phyloP scores from a whole-genome alignment of 2,888 invertebrate species.

The Uropetala carovei region DNA sequence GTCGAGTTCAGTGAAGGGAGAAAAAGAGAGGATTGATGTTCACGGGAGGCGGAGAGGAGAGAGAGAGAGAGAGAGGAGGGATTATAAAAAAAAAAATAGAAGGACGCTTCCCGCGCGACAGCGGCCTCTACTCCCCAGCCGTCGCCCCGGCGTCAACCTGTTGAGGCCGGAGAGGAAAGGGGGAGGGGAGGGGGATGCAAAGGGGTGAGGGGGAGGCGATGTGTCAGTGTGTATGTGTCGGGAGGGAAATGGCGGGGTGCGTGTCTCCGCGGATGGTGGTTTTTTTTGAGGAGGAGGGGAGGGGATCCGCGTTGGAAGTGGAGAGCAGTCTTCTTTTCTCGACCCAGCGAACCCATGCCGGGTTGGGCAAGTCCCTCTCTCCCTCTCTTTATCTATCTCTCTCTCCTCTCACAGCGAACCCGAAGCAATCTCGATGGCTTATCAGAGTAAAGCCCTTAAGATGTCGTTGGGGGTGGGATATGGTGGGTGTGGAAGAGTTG shows the following conservation, averaged over 20 bases:
- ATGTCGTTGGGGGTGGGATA: background rate
- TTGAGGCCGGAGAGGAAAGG: conserved; percentile 73
- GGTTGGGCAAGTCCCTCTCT: conserved; percentile 48
- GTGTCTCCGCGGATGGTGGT: background rate
- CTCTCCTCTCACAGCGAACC: background rate
- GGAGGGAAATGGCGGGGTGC: no score
- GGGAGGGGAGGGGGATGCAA: background rate
- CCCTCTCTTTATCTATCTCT: no score
- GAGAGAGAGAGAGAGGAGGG: conserved; percentile 1
- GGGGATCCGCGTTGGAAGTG: background rate
- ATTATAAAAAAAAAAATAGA: conserved; percentile 34
- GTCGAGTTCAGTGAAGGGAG: background rate
- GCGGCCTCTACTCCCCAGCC: conserved; percentile 66
- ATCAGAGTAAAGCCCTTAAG: conserved; percentile 51
- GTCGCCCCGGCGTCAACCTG: conserved; percentile 71
- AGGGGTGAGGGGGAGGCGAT: conserved; percentile 6
- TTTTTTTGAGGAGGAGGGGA: background rate
- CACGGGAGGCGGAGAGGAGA: background rate
- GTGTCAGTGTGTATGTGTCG: background rate
- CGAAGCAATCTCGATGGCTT: conserved; percentile 46
- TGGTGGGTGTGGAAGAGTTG: background rate
- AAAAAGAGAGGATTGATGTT: background rate
- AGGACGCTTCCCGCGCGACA: conserved; percentile 72
- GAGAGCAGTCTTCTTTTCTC: background rate
- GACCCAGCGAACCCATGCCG: conserved; percentile 41